These are phyloP conservation scores for Drosophila prostipennis DNA, from an alignment of 2,888 invertebrate genomes.

Conservation along the genomic window DNA sequence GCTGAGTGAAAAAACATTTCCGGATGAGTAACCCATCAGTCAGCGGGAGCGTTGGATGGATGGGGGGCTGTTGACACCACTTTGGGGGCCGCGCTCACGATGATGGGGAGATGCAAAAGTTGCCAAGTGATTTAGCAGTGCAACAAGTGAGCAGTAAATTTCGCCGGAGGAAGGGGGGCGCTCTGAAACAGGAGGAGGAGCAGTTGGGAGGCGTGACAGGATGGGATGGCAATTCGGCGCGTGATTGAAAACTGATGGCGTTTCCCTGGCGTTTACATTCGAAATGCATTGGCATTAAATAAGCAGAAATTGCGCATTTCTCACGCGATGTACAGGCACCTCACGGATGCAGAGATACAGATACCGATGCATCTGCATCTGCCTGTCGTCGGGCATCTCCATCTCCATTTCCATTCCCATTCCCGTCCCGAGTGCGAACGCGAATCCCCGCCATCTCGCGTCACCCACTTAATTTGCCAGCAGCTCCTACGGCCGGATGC, in stretches of 20 bases:
- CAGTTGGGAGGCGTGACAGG: slow-evolving; percentile 18
- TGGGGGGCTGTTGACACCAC: slow-evolving; percentile 79
- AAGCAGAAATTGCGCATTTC: slow-evolving; percentile 78
- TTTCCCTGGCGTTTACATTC: slow-evolving; percentile 64
- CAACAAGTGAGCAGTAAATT: slow-evolving; percentile 80
- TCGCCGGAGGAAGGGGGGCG: slow-evolving; percentile 17
- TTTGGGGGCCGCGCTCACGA: slow-evolving; percentile 73
- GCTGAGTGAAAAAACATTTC: slow-evolving; percentile 75
- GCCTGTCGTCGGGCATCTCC: slow-evolving; percentile 40
- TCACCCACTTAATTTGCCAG: slow-evolving; percentile 78
- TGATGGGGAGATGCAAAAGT: slow-evolving; percentile 75
- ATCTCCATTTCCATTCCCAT: slow-evolving; percentile 37
- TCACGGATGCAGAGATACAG: slow-evolving; percentile 37
- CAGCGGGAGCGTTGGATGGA: slow-evolving; percentile 50
- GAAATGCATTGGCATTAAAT: slow-evolving; percentile 80
- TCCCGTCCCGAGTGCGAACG: slow-evolving; percentile 33
- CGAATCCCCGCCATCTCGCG: slow-evolving; percentile 40
- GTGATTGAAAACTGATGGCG: slow-evolving; percentile 81
- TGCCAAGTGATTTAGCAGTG: slow-evolving; percentile 76
- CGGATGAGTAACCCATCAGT: slow-evolving; percentile 81
- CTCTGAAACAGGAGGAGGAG: background rate
- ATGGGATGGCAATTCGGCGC: slow-evolving; percentile 54
- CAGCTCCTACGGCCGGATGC: slow-evolving; percentile 63
- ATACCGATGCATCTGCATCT: slow-evolving; percentile 28
- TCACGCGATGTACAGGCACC: slow-evolving; percentile 63